Evolutionary conservation across 2,888 invertebrate species (phyloP).

Genomic region (Deroplatys truncata): DNA sequence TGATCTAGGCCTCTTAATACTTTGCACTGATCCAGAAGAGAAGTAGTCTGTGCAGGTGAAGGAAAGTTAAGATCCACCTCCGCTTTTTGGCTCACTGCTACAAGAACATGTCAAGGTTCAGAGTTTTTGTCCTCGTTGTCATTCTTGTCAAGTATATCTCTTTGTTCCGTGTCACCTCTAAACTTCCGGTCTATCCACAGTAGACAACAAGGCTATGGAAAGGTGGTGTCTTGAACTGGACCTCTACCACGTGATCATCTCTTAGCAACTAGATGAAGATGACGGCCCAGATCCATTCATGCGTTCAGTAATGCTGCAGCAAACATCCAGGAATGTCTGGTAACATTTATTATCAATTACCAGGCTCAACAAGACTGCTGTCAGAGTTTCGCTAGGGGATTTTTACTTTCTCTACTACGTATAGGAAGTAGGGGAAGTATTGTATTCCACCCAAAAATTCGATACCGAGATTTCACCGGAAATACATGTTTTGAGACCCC

Average conservation of each 20-base stretch:
- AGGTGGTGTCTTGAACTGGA: not conserved
- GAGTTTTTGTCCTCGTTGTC: not conserved
- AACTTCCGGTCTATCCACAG: not conserved
- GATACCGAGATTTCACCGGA: no score
- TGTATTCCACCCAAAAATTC: no score
- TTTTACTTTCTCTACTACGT: no score
- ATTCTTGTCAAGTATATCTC: not conserved
- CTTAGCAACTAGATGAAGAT: no score
- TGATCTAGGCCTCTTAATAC: no score
- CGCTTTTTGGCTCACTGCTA: not conserved
- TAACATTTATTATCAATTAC: no score
- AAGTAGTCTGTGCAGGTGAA: not conserved
- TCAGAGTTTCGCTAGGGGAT: no score
- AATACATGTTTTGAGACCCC: no score
- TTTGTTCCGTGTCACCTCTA: not conserved
- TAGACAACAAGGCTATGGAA: not conserved
- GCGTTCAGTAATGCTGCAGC: not conserved
- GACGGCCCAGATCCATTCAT: not conserved
- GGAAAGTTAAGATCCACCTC: not conserved
- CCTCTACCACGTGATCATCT: not conserved
- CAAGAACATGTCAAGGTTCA: not conserved
- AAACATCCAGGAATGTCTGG: no score
- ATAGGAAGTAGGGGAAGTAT: no score
- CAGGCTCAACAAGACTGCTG: no score
- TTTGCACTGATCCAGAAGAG: not conserved